phyloP scores from a whole-genome alignment of 2,888 invertebrate genomes.

The Nomada fucata region DNA sequence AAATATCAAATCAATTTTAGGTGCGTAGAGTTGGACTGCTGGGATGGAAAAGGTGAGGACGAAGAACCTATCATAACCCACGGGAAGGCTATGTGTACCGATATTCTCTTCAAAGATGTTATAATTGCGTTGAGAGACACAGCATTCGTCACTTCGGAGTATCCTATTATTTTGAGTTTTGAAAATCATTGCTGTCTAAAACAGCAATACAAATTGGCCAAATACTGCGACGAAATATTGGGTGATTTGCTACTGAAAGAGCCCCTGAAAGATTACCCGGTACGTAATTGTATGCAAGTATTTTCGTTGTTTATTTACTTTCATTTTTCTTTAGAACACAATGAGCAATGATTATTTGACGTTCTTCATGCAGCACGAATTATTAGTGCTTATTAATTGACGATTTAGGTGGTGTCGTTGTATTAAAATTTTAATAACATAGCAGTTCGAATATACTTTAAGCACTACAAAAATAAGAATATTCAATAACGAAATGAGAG shows the following conservation, averaged over 20 bases:
- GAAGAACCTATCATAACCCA: constrained; percentile 91
- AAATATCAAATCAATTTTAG: constrained; percentile 80
- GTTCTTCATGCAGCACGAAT: no score
- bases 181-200: constrained; percentile 89
- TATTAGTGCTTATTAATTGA: no score
- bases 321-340: no score
- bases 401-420: no score
- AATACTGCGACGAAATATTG: constrained; percentile 89
- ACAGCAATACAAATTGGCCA: constrained; percentile 89
- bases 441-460: no score
- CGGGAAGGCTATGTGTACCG: constrained; percentile 91
- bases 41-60: constrained; percentile 89
- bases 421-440: no score
- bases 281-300: constrained; percentile 76
- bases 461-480: no score
- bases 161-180: constrained; percentile 89
- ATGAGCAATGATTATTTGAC: no score
- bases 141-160: constrained; percentile 89
- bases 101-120: constrained; percentile 88
- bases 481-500: constrained; percentile 1
- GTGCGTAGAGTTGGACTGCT: constrained; percentile 89
- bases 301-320: background rate
- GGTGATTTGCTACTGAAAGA: constrained; percentile 88
- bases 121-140: constrained; percentile 88
- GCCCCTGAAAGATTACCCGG: constrained; percentile 86